Conservation (phyloP, 2,113 vertebrate species). For the Isurus oxyrinchus region DNA sequence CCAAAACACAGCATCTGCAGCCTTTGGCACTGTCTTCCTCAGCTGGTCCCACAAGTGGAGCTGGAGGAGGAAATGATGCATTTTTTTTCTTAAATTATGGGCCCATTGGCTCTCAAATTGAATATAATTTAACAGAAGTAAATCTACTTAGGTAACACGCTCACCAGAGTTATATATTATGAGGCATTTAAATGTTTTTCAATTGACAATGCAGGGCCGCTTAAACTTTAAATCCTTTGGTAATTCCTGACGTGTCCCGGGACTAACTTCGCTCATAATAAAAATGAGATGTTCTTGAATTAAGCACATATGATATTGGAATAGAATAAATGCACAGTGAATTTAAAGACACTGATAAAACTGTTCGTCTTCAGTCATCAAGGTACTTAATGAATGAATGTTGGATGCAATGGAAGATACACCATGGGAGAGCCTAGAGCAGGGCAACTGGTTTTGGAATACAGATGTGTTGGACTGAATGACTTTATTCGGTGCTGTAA, state of each 20-base stretch:
- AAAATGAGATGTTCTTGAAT: not conserved
- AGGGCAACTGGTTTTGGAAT: not conserved
- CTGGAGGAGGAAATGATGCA: not conserved
- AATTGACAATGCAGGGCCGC: not conserved
- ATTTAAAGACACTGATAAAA: not conserved
- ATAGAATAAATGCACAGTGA: not conserved
- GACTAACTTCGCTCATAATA: not conserved
- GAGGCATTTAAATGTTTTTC: not conserved
- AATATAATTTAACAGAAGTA: not conserved
- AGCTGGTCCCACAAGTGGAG: not conserved
- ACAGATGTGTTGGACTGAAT: not conserved
- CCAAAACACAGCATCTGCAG: not conserved
- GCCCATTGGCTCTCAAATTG: not conserved
- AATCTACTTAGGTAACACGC: not conserved
- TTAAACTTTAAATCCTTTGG: not conserved
- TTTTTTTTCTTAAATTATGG: constrained; percentile 1
- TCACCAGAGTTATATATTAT: not conserved
- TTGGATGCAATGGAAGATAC: not conserved
- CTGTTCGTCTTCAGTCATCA: not conserved
- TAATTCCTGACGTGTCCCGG: not conserved
- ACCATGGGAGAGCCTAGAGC: not conserved
- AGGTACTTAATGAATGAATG: not conserved
- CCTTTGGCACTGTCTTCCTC: not conserved
- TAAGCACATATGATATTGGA: not conserved
- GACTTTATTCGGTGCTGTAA: not conserved